A percentile compares a stretch with the other conserved stretches of the same genome.
phyloP scores from a whole-genome alignment of 2,797 vertebrate species.

The Amniataba percoides region DNA sequence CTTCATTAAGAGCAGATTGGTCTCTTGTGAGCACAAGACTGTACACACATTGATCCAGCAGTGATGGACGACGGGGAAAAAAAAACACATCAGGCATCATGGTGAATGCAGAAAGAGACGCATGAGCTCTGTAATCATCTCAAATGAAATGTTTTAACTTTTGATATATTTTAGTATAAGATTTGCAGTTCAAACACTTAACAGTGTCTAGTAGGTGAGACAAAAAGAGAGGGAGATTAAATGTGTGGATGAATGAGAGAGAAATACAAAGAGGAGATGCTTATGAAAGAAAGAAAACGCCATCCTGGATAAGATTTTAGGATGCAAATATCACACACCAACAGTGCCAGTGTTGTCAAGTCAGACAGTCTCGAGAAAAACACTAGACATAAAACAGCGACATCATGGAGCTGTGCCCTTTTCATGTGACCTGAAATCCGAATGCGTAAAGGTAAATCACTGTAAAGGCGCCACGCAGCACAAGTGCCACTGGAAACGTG shows the following conservation, averaged over 20 bases:
- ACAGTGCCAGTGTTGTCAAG: background rate
- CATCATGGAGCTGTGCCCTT: background rate
- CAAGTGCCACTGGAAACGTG: background rate
- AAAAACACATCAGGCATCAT: conserved; percentile 23
- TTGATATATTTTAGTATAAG: background rate
- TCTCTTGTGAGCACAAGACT: conserved; percentile 45
- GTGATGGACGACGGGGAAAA: conserved; percentile 40
- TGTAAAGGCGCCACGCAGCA: background rate
- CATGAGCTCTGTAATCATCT: conserved; percentile 6
- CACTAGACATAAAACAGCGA: background rate
- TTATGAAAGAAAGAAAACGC: background rate
- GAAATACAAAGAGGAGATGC: background rate
- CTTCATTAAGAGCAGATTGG: conserved; percentile 71
- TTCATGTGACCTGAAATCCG: background rate
- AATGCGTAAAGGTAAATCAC: conserved; percentile 5
- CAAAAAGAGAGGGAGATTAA: background rate
- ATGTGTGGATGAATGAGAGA: background rate
- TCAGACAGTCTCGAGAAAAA: background rate
- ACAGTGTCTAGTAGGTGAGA: background rate
- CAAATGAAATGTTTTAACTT: background rate
- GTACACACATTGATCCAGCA: conserved; percentile 64
- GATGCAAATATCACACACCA: background rate
- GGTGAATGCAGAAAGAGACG: background rate
- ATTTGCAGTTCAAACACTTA: background rate
- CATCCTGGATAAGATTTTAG: background rate